Conservation (phyloP, 2,888 invertebrate genomes). For the Mythimna vitellina region DNA sequence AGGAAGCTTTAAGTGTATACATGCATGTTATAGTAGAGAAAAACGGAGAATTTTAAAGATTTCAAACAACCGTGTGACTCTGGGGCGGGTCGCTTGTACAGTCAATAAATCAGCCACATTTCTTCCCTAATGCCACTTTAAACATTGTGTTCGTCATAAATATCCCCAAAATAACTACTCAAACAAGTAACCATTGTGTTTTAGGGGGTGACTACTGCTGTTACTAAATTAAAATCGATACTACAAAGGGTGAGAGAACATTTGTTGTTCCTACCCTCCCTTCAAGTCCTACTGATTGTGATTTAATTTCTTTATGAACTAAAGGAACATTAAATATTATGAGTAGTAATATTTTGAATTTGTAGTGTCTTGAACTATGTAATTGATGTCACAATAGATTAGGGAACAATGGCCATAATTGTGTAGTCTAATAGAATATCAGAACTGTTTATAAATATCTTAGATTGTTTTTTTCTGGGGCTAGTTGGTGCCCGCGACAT, state of each 20-base stretch:
- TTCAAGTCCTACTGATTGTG: conserved; percentile 51
- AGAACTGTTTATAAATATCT: not conserved
- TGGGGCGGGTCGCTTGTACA: not conserved
- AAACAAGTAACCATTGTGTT: conserved; percentile 51
- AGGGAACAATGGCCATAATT: not conserved
- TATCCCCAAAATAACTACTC: conserved; percentile 45
- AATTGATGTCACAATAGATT: conserved; percentile 11
- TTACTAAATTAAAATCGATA: conserved; percentile 69
- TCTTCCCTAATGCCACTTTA: conserved; percentile 41
- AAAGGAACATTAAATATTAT: conserved; percentile 24
- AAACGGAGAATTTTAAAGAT: too few relatives aligned
- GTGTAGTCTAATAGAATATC: not conserved
- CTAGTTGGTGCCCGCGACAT: too few relatives aligned
- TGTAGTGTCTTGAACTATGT: conserved; percentile 9
- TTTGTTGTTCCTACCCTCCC: conserved; percentile 70
- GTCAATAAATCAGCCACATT: conserved; percentile 20
- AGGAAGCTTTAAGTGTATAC: too few relatives aligned
- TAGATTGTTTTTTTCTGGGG: too few relatives aligned
- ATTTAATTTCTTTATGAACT: conserved; percentile 53
- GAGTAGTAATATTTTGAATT: conserved; percentile 22
- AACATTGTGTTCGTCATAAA: conserved; percentile 43
- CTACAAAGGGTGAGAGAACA: conserved; percentile 59
- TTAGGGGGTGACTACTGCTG: conserved; percentile 40
- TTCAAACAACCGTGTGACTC: too few relatives aligned
- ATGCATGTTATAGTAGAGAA: too few relatives aligned